Percentiles rank a stretch among this genome's conserved stretches.
These are phyloP conservation scores for Rhabdomys dilectus DNA, from an alignment of 2,113 vertebrate species.

Conservation along the genomic window DNA sequence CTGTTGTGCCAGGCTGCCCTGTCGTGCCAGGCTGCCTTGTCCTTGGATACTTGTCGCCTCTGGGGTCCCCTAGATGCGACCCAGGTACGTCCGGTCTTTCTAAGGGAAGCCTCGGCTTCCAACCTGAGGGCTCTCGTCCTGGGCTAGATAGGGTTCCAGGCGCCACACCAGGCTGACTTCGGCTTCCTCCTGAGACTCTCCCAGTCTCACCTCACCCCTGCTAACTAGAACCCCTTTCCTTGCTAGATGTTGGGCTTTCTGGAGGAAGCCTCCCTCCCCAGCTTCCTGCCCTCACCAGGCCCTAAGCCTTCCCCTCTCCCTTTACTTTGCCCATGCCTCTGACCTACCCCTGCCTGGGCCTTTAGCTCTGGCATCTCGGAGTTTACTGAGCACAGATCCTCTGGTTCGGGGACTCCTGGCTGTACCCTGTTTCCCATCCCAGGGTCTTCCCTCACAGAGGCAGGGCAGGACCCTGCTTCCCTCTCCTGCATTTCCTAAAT, in stretches of 20 bases:
- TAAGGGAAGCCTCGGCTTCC: conserved; percentile 50
- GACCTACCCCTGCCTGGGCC: conserved; percentile 8
- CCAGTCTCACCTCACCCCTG: not conserved
- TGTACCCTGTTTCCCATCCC: not conserved
- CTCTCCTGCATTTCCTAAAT: not conserved
- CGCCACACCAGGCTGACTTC: conserved; percentile 37
- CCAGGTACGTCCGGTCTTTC: not conserved
- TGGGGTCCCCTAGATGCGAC: not conserved
- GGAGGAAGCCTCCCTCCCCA: not conserved
- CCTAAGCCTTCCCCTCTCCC: not conserved
- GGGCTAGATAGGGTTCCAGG: conserved; percentile 11
- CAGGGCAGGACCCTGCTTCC: not conserved
- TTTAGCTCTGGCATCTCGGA: not conserved
- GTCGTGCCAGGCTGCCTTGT: conserved; percentile 37
- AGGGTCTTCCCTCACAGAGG: not conserved
- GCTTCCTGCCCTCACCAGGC: not conserved
- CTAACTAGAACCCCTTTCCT: not conserved
- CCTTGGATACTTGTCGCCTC: not conserved
- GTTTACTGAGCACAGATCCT: not conserved
- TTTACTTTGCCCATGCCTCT: not conserved
- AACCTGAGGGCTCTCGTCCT: conserved; percentile 22
- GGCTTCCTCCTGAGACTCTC: not conserved
- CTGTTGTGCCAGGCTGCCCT: conserved; percentile 16
- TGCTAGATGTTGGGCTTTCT: not conserved
- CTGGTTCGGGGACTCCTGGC: not conserved